Conservation (phyloP, 2,113 vertebrate species). For the Pelmatolapia mariae region DNA sequence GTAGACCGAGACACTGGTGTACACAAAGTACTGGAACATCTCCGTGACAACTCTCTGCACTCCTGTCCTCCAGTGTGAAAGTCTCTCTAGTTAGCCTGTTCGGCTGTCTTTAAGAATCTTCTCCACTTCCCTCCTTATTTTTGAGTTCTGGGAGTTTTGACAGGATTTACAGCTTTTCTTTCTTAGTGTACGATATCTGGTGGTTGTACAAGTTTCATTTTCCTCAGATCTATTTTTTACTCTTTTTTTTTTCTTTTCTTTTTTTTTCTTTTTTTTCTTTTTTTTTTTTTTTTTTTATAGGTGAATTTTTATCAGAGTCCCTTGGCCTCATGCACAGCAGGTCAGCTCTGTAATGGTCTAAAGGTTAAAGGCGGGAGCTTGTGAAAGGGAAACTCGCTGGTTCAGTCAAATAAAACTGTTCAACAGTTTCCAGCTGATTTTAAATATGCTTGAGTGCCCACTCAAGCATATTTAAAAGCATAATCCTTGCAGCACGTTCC, state of each 20-base stretch:
- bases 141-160: background rate
- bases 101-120: background rate
- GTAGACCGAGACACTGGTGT: background rate
- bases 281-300: background rate
- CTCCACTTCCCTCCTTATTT: background rate
- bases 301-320: background rate
- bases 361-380: background rate
- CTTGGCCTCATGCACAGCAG: too few species aligned
- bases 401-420: background rate
- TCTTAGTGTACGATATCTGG: background rate
- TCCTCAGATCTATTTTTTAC: background rate
- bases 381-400: background rate
- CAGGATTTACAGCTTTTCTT: background rate
- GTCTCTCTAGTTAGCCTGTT: background rate
- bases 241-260: background rate
- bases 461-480: background rate
- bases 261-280: background rate
- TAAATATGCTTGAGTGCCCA: rapidly evolving
- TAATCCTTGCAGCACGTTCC: background rate
- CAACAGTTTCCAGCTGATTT: background rate
- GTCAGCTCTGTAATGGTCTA: background rate
- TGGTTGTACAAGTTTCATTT: background rate
- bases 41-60: constrained; percentile 13
- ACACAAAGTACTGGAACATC: constrained; percentile 6
- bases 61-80: background rate